Conservation (phyloP, 2,797 vertebrate species). For the Lindbergichthys nudifrons region DNA sequence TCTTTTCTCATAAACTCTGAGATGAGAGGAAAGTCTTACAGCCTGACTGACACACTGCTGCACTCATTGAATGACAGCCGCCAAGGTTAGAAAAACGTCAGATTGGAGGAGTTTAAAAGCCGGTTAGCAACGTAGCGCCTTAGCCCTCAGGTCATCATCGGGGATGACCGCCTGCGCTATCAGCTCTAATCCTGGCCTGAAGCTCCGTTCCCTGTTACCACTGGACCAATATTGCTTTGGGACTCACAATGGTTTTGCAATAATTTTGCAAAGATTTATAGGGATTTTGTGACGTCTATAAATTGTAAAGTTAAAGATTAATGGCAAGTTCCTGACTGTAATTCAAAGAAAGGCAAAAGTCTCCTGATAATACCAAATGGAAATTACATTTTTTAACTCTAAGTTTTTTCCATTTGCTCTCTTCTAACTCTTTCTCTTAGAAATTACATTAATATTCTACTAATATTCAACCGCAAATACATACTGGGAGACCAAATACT, state of each 20-base stretch:
- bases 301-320: not conserved
- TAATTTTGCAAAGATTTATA: conserved; percentile 20
- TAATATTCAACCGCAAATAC: not conserved
- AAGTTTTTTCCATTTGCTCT: not conserved
- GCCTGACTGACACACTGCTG: conserved; percentile 33
- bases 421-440: not conserved
- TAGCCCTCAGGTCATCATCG: conserved; percentile 44
- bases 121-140: conserved; percentile 28
- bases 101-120: conserved; percentile 51
- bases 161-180: conserved; percentile 48
- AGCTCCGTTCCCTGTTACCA: conserved; percentile 26
- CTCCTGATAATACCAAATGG: not conserved
- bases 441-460: not conserved
- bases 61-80: conserved; percentile 47
- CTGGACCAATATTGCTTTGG: conserved; percentile 10
- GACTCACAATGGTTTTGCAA: conserved; percentile 34
- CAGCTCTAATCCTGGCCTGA: conserved; percentile 58
- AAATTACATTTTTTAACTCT: too few relatives aligned
- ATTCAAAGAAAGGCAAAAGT: not conserved
- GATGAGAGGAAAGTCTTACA: conserved; percentile 43
- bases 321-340: not conserved
- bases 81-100: conserved; percentile 61
- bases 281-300: conserved; percentile 7
- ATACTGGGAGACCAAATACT: not conserved
- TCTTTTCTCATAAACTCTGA: conserved; percentile 60